Evolutionary conservation across 1,140 invertebrate genomes (phyloP), one percentile per base, ranked within the genome.

Genomic region (Sesamia nonagrioides): DNA sequence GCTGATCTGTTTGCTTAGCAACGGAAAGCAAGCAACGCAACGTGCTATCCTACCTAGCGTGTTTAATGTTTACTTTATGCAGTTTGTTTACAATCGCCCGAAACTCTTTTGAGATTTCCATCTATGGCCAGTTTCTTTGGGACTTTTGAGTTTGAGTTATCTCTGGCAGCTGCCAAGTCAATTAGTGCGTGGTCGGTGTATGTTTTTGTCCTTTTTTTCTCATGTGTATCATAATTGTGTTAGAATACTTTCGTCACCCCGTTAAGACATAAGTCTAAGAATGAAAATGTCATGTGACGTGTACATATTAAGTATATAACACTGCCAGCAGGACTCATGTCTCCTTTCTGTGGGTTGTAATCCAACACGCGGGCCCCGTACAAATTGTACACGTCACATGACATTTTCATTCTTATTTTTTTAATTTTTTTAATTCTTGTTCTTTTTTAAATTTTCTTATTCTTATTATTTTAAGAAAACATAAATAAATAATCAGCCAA

Each of bases 11-110:
- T 72, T 77, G 27, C 48, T 68, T n/a, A 18, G 61, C 78, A 69
- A 75, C 78, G 78, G 50, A 69, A 75, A 54, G 58, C 58, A 52
- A 18, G 52, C 21, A 75, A 79, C 21, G 73, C 42, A 61, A 37
- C 72, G 37, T 52, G 77, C 52, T 74, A 78, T 73, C 71, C n/a
- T n/a, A 52, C 50, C 21, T 77, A 79, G 45, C 48, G 76, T 66
- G 71, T 79, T 75, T 18, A 3, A 27, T 77, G 75, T 77, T 77
- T 68, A 77, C 37, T 58, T 58, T 69, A 35, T 7, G 8, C 18
- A 42, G 66, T 58, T 71, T 77, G 60, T 77, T 77, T 69, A 71
- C 76, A 60, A 77, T 69, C 58, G 58, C 4, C 42, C 13, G 42
- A 61, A 58, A 69, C 37, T 79, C 13, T 69, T n/a, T 15, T 58